Evolutionary conservation across 2,888 invertebrate species (phyloP).

Genomic region (Pycnomerus fuliginosus): DNA sequence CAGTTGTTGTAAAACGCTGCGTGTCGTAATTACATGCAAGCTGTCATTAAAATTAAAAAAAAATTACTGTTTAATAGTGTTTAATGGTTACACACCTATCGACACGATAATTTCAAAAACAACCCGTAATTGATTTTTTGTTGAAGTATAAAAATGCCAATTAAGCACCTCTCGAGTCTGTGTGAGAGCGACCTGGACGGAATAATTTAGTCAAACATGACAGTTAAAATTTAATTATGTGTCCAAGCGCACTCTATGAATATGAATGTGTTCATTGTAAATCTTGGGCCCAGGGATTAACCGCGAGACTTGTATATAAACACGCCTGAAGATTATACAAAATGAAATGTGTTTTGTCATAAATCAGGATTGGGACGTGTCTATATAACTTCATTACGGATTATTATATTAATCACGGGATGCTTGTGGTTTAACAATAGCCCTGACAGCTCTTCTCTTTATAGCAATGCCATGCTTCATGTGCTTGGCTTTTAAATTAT

Average conservation of each 20-base stretch:
- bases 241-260: conserved; percentile 44
- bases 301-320: conserved; percentile 39
- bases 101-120: not conserved
- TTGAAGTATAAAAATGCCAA: conserved; percentile 16
- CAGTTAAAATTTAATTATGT: conserved; percentile 53
- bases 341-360: conserved; percentile 50
- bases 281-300: conserved; percentile 39
- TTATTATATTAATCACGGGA: conserved; percentile 53
- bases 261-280: conserved; percentile 49
- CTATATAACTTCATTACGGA: conserved; percentile 54
- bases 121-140: too few species aligned
- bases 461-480: conserved; percentile 17
- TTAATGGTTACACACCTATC: not conserved
- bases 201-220: conserved; percentile 50
- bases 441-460: conserved; percentile 37
- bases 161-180: conserved; percentile 27
- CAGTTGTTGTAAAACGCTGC: too few species aligned
- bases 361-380: conserved; percentile 51
- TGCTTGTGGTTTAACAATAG: conserved; percentile 46
- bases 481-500: conserved; percentile 32
- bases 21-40: too few species aligned
- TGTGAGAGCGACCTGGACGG: conserved; percentile 37
- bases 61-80: not conserved
- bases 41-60: too few species aligned
- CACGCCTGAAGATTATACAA: conserved; percentile 44